Evolutionary conservation across 2,888 invertebrate genomes (phyloP).

Genomic region (Punctoribates punctum): DNA sequence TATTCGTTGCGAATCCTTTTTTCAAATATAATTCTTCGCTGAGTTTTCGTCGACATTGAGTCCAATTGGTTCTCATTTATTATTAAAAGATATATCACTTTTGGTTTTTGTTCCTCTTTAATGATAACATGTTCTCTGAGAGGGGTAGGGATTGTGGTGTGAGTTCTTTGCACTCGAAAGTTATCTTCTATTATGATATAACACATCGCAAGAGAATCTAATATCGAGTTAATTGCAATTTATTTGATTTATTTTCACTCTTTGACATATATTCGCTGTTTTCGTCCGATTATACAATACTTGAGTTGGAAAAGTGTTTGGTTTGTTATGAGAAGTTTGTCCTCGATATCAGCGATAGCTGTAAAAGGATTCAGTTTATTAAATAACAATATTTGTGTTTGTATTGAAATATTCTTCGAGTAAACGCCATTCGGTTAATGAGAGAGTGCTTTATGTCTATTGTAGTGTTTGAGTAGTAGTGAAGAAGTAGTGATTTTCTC

Average conservation of each 20-base stretch:
- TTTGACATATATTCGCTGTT: constrained; percentile 1
- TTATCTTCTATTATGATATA: neutral
- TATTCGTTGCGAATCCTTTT: neutral
- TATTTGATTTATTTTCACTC: too few species aligned
- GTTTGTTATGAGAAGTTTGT: neutral
- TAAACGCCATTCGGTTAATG: neutral
- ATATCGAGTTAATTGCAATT: neutral
- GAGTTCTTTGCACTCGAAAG: neutral
- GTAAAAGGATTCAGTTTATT: neutral
- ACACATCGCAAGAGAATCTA: neutral
- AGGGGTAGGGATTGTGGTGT: neutral
- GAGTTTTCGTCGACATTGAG: neutral
- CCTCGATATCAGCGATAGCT: neutral
- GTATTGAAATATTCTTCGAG: neutral
- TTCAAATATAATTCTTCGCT: neutral
- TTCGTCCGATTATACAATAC: neutral
- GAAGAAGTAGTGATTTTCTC: constrained; percentile 12
- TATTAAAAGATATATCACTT: constrained; percentile 15
- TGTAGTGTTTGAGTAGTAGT: too few species aligned
- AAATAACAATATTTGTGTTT: neutral
- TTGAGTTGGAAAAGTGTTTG: neutral
- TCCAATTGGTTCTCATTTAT: constrained; percentile 2
- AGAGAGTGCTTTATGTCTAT: neutral
- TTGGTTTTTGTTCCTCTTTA: neutral
- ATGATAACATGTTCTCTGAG: neutral